Evolutionary conservation across 2,888 invertebrate species (phyloP).

Genomic region (Aphodius sticticus): DNA sequence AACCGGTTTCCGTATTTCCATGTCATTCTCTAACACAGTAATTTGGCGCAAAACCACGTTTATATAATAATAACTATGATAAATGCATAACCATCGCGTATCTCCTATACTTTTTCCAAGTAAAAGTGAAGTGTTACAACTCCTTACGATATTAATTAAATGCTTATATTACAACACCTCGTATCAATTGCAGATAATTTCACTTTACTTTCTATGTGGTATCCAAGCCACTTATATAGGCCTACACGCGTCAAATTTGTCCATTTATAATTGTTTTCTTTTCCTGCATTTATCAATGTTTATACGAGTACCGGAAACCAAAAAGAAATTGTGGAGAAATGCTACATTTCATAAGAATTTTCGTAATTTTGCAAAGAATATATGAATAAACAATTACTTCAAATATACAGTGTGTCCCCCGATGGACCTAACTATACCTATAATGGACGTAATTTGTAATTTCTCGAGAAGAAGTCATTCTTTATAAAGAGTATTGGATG

Average conservation of each 20-base stretch:
- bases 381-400: too few species aligned
- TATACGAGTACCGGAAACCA: neutral
- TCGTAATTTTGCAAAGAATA: too few species aligned
- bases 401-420: too few species aligned
- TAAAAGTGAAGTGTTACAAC: neutral
- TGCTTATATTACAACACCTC: neutral
- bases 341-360: neutral
- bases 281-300: neutral
- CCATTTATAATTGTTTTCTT: neutral
- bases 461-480: too few species aligned
- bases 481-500: too few species aligned
- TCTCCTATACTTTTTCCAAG: neutral
- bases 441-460: too few species aligned
- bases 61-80: neutral
- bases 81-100: neutral
- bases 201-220: neutral
- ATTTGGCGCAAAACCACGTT: neutral
- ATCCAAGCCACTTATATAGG: neutral
- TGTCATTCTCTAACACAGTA: neutral
- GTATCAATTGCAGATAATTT: neutral
- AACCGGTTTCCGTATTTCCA: neutral
- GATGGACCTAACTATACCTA: too few species aligned
- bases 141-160: neutral
- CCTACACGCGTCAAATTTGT: neutral
- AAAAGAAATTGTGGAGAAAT: neutral